phyloP scores from a whole-genome alignment of 2,888 invertebrate species.

The Himalopsyche anomala region DNA sequence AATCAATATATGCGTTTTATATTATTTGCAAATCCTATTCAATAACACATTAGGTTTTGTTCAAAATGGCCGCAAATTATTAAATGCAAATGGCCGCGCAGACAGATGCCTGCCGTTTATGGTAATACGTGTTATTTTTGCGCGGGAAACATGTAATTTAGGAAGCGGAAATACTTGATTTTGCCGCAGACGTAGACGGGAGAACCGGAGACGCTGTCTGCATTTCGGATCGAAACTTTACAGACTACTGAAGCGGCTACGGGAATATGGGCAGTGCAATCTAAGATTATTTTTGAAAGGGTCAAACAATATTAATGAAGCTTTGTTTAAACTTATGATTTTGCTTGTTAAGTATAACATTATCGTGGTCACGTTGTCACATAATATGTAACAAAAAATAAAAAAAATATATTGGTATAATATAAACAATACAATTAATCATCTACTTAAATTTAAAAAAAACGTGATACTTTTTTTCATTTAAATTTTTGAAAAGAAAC shows the following conservation, averaged over 20 bases:
- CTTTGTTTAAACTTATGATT: too few relatives aligned
- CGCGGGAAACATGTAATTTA: conserved; percentile 22
- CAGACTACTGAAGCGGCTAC: conserved; percentile 53
- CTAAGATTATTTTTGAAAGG: neutral
- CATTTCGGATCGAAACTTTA: conserved; percentile 62
- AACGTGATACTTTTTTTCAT: too few relatives aligned
- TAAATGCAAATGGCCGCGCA: conserved; percentile 26
- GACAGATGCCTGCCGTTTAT: conserved; percentile 17
- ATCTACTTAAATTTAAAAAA: too few relatives aligned
- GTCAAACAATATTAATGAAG: too few relatives aligned
- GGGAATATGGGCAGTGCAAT: neutral
- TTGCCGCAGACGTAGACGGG: conserved; percentile 22
- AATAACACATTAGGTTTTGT: neutral
- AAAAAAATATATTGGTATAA: too few relatives aligned
- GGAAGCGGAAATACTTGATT: conserved; percentile 45
- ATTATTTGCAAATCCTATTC: neutral
- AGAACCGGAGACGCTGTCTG: conserved; percentile 47
- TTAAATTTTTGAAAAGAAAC: too few relatives aligned
- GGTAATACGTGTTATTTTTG: conserved; percentile 35
- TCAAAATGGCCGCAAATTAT: neutral
- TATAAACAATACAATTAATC: too few relatives aligned
- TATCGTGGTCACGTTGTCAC: too few relatives aligned
- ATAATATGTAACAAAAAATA: too few relatives aligned
- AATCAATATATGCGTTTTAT: neutral
- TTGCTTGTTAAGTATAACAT: too few relatives aligned